Evolutionary conservation across 2,797 vertebrate species (phyloP), one percentile per base, ranked within the genome.

Genomic region (Gymnoscopelus braueri): DNA sequence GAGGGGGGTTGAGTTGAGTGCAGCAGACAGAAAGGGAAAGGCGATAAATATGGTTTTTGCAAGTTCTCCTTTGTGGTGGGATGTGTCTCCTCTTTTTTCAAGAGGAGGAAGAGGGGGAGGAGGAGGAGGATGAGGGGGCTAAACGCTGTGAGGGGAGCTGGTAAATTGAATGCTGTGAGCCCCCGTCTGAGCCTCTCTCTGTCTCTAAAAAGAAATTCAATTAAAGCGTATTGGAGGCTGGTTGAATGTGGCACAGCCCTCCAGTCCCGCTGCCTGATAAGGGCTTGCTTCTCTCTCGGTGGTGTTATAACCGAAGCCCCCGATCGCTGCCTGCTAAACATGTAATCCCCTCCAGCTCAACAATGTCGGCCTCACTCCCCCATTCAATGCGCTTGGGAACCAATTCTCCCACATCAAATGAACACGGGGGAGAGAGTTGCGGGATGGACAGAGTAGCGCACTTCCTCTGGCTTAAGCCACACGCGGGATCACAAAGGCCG

Each of bases 161-260:
- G 87, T 96, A 96, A 97, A 98, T 97, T 95, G 96, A 96, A 98
- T 96, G 96, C 94, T 94, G 95, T 94, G 88, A 93, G 95, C 95
- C 39, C 39, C 39, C 93, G 95, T 96, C 96, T 96, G 95, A 96
- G 96, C 97, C 95, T 94, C 95, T 95, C 96, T 95, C 96, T 95
- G 94, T 91, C 89, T 96, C 95, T 95, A 91, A 93, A 94, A 95
- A 96, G 95, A 98, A 99, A 99, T 98, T 98, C 97, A 98, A 99
- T 99, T 99, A 99, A 98, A 96, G 96, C 95, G 97, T 96, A 97
- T 98, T 98, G 98, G 96, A 96, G 95, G 93, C 92, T 95, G 97
- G 95, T 10, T 98, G 97, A 98, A 99, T 98, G 96, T 96, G 95
- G 95, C 94, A 93, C 95, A 95, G 95, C 95, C 95, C 39, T 44